Conservation (phyloP, 2,888 invertebrate genomes). For the Mimachlamys varia region DNA sequence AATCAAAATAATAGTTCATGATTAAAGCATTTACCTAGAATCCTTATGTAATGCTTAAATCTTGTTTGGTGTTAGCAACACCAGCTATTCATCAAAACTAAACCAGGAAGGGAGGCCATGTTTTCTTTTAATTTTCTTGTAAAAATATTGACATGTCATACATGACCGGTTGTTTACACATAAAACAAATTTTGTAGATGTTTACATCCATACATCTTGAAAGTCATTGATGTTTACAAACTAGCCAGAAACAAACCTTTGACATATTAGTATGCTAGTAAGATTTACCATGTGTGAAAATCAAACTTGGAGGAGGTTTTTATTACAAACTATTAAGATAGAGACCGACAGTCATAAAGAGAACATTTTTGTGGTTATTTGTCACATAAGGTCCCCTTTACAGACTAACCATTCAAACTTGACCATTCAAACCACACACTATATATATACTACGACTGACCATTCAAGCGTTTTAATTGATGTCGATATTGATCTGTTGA, state of each 20-base stretch:
- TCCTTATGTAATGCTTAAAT: not conserved
- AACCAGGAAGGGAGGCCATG: not conserved
- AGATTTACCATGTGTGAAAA: conserved; percentile 5
- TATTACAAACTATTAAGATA: not conserved
- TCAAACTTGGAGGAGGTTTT: not conserved
- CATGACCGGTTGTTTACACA: not conserved
- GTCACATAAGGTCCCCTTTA: not conserved
- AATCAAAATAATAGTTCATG: not conserved
- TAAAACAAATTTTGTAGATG: not conserved
- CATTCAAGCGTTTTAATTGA: not conserved
- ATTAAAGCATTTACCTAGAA: not conserved
- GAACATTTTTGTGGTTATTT: conserved; percentile 14
- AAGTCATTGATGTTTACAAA: not conserved
- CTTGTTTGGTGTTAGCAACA: not conserved
- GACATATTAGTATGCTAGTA: not conserved
- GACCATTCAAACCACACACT: not conserved
- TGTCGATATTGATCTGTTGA: conserved; percentile 15
- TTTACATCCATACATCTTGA: not conserved
- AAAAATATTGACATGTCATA: conserved; percentile 33
- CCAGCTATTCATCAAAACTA: not conserved
- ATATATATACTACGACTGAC: not conserved
- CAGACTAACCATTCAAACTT: not conserved
- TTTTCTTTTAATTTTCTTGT: conserved; percentile 25
- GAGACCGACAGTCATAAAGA: not conserved
- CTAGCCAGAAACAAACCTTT: not conserved